A percentile compares a stretch with the other conserved stretches of the same genome.
Conservation (phyloP, 2,888 invertebrate species). For the Cephus pulcher region DNA sequence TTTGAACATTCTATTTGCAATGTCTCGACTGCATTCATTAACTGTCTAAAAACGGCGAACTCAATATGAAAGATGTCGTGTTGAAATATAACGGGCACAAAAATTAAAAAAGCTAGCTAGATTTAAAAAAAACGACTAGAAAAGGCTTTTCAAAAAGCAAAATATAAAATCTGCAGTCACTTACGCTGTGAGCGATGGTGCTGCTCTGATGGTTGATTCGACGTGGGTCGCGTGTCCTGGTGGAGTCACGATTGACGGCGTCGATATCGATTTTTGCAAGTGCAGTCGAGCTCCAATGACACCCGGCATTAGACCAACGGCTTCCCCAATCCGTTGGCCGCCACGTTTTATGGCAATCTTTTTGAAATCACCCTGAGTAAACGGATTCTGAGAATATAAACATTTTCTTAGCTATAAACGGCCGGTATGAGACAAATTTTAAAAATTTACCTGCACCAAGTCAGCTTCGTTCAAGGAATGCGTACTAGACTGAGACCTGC, state of each 20-base stretch:
- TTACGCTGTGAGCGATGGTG: conserved; percentile 72
- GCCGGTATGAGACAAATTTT: conserved; percentile 10
- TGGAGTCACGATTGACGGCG: conserved; percentile 86
- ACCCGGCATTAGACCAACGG: conserved; percentile 62
- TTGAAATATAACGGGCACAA: too few relatives aligned
- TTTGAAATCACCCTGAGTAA: conserved; percentile 78
- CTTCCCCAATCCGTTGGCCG: conserved; percentile 67
- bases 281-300: conserved; percentile 77
- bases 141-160: conserved; percentile 14
- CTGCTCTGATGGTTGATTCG: conserved; percentile 65
- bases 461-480: conserved; percentile 91
- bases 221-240: conserved; percentile 73
- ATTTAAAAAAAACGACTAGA: too few relatives aligned
- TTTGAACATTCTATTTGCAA: too few relatives aligned
- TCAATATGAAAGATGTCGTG: too few relatives aligned
- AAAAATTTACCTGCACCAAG: conserved; percentile 74
- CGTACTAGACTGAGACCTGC: conserved; percentile 71
- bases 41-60: too few relatives aligned
- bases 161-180: conserved; percentile 50
- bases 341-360: conserved; percentile 73
- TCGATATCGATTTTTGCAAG: conserved; percentile 90
- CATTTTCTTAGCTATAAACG: too few relatives aligned
- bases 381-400: background rate
- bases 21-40: too few relatives aligned
- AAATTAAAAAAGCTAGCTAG: too few relatives aligned